Conservation (phyloP, 2,888 invertebrate genomes). For the Strigamia maritima region DNA sequence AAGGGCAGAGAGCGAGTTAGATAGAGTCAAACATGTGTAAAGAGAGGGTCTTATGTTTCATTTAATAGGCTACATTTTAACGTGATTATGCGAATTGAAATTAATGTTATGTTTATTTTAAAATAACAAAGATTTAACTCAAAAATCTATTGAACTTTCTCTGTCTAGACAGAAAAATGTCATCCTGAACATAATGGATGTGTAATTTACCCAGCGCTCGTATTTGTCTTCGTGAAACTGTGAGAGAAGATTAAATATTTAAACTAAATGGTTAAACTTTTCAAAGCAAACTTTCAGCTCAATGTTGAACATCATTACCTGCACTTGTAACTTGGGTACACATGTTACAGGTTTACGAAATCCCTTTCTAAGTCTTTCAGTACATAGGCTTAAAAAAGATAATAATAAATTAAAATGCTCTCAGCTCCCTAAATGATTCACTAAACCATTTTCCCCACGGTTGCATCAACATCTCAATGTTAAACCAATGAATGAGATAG, state of each 20-base stretch:
- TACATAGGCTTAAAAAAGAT: too few species aligned
- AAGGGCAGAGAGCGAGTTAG: not conserved
- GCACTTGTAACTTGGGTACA: too few species aligned
- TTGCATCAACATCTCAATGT: too few species aligned
- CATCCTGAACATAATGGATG: not conserved
- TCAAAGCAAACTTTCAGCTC: too few species aligned
- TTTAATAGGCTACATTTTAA: not conserved
- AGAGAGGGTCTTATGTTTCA: not conserved
- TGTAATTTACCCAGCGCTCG: not conserved
- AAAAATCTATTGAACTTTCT: not conserved
- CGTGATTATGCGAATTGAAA: not conserved
- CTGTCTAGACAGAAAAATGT: not conserved
- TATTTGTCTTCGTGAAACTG: not conserved
- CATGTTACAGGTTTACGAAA: too few species aligned
- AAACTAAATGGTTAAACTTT: too few species aligned
- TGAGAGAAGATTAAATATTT: not conserved
- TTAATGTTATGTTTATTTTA: not conserved
- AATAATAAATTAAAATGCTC: too few species aligned
- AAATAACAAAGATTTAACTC: not conserved
- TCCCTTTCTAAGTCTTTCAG: too few species aligned
- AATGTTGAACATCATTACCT: too few species aligned
- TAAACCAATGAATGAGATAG: too few species aligned
- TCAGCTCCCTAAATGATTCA: too few species aligned
- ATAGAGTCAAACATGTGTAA: not conserved
- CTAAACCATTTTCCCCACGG: too few species aligned